phyloP scores from a whole-genome alignment of 2,797 vertebrate genomes.

The Dromococcyx pavoninus region DNA sequence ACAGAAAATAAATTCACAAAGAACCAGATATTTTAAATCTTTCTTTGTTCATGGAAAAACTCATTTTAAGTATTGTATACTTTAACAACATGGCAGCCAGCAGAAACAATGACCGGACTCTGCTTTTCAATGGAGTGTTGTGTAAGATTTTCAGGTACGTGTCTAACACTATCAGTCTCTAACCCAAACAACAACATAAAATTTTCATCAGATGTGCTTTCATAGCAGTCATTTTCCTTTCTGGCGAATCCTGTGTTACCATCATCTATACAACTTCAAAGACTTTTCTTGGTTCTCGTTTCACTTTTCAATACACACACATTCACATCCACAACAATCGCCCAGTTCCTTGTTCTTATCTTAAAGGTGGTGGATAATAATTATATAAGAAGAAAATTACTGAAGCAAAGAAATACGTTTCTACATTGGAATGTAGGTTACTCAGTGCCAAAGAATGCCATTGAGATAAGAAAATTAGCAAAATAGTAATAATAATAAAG shows the following conservation, averaged over 20 bases:
- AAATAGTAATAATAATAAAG: neutral
- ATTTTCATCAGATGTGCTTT: neutral
- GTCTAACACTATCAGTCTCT: neutral
- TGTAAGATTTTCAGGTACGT: neutral
- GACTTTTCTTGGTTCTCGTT: fast-evolving
- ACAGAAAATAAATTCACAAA: neutral
- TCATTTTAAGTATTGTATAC: neutral
- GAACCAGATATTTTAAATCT: neutral
- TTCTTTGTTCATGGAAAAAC: neutral
- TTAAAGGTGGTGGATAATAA: neutral
- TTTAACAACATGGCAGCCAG: neutral
- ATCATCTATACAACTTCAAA: neutral
- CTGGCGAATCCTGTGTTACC: neutral
- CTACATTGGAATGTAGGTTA: neutral
- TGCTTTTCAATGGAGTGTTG: neutral
- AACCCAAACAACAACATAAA: neutral
- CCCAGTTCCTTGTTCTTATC: neutral
- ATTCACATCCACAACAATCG: neutral
- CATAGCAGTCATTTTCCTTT: neutral
- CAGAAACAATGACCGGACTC: neutral
- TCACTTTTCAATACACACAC: neutral
- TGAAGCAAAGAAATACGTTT: neutral
- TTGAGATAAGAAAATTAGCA: neutral
- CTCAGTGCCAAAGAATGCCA: neutral
- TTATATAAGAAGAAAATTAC: neutral